Evolutionary conservation across 2,113 vertebrate species (phyloP).

Genomic region (Lichenostomus cassidix): DNA sequence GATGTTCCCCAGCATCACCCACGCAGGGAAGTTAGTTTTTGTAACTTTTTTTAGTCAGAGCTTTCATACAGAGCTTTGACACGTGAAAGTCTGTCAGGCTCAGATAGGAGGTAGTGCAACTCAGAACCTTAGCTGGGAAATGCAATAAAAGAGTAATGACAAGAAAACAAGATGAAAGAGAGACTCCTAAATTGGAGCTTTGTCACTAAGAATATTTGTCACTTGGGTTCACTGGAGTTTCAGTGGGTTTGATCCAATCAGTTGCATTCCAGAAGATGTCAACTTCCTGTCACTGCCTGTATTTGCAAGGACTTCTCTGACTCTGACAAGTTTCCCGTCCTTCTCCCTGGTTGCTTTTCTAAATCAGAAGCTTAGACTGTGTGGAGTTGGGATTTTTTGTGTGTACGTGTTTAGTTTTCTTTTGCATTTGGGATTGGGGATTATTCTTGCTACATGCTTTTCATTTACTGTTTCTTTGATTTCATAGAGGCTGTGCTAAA

Average conservation of each 20-base stretch:
- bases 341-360: constrained; percentile 4
- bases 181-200: not conserved
- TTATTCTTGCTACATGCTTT: constrained; percentile 8
- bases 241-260: constrained; percentile 23
- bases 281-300: constrained; percentile 3
- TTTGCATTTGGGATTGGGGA: not conserved
- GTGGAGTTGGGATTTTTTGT: not conserved
- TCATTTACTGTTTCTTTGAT: not conserved
- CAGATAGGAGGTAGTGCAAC: not conserved
- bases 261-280: constrained; percentile 7
- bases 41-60: not conserved
- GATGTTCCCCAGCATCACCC: not conserved
- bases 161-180: constrained; percentile 13
- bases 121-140: not conserved
- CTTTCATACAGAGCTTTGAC: not conserved
- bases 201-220: constrained; percentile 41
- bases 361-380: constrained; percentile 8
- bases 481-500: not conserved
- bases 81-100: not conserved
- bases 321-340: constrained; percentile 1
- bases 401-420: not conserved
- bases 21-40: not conserved
- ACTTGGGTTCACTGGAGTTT: not conserved
- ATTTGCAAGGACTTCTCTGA: not conserved
- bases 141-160: not conserved